Percentiles rank a stretch among this genome's conserved stretches.
Evolutionary conservation across 1,140 invertebrate genomes (phyloP).

Genomic region (Drosophila lacteicornis): DNA sequence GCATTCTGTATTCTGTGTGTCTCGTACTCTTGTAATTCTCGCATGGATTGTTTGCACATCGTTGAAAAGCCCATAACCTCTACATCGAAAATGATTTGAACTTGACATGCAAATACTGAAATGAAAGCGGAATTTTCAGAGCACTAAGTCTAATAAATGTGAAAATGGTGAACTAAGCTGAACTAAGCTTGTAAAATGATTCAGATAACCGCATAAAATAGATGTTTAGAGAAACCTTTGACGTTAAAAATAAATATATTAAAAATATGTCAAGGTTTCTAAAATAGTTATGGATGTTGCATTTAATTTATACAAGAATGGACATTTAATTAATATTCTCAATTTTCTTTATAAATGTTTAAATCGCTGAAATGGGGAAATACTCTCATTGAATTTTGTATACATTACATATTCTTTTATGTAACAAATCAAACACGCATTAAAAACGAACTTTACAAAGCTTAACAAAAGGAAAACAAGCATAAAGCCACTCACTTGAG

Average conservation of each 20-base stretch:
- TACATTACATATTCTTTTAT: not conserved
- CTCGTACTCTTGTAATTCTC: conserved; percentile 45
- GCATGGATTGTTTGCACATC: conserved; percentile 31
- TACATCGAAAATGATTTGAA: conserved; percentile 32
- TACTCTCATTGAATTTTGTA: not conserved
- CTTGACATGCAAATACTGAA: conserved; percentile 39
- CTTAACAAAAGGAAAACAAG: not conserved
- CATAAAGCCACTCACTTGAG: conserved; percentile 6
- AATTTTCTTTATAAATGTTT: no score
- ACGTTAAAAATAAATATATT: no score
- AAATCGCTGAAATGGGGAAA: no score
- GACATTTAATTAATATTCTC: no score
- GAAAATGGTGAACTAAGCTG: not conserved
- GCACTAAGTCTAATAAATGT: not conserved
- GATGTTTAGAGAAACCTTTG: no score
- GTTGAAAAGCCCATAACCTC: conserved; percentile 2
- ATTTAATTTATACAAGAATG: no score
- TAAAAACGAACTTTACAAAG: not conserved
- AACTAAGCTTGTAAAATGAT: not conserved
- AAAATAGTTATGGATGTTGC: not conserved
- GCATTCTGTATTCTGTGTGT: conserved; percentile 8
- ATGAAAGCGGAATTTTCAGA: conserved; percentile 4
- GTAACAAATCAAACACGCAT: not conserved
- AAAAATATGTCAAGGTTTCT: no score
- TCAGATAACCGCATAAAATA: not conserved